Evolutionary conservation across 2,797 vertebrate species (phyloP).

Genomic region (Acipenser ruthenus): DNA sequence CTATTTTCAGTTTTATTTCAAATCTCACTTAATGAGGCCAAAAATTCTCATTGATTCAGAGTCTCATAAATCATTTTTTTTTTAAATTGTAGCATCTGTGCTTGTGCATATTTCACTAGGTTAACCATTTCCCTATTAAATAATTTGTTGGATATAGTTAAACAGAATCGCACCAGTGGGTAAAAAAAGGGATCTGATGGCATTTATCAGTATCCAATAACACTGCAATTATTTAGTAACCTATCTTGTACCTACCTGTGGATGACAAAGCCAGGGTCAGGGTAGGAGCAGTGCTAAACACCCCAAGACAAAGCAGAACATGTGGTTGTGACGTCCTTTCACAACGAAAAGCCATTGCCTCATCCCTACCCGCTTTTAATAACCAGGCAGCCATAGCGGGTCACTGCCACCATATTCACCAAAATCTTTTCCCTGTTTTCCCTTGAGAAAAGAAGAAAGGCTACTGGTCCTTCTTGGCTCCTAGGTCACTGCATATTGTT

Average conservation of each 20-base stretch:
- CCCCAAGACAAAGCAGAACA: slow-evolving; percentile 28
- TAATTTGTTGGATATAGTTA: too few relatives aligned
- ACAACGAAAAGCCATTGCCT: not conserved
- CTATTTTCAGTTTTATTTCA: too few relatives aligned
- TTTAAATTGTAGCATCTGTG: too few relatives aligned
- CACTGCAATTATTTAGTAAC: not conserved
- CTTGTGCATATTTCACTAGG: too few relatives aligned
- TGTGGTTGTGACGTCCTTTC: not conserved
- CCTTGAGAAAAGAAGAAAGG: not conserved
- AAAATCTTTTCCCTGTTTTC: not conserved
- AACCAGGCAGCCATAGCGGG: not conserved
- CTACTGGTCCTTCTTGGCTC: not conserved
- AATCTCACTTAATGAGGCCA: too few relatives aligned
- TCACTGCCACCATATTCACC: not conserved
- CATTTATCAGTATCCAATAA: not conserved
- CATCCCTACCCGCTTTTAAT: not conserved
- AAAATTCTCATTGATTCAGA: too few relatives aligned
- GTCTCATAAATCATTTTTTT: too few relatives aligned
- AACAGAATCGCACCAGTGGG: too few relatives aligned
- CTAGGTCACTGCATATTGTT: slow-evolving; percentile 20
- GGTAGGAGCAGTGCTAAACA: slow-evolving; percentile 43
- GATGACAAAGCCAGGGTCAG: slow-evolving; percentile 31
- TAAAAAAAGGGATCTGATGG: not conserved
- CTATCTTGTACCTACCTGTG: slow-evolving; percentile 8
- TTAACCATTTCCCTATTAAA: too few relatives aligned